Evolutionary conservation across 2,888 invertebrate species (phyloP).

Genomic region (Andrena marginata): DNA sequence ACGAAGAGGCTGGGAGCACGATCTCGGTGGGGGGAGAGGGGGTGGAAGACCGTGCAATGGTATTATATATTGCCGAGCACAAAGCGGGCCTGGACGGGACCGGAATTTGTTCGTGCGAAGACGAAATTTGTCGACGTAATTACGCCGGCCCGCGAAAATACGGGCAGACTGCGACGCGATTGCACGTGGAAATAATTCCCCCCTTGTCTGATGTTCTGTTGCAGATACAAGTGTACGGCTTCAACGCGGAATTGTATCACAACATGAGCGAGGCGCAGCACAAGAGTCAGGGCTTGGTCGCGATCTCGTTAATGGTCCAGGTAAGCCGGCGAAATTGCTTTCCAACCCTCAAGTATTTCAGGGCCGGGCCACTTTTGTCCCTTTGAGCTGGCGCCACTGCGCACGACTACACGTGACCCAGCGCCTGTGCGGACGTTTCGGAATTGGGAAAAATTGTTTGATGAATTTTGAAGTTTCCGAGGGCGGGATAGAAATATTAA

Average conservation of each 20-base stretch:
- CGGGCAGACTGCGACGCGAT: constrained; percentile 36
- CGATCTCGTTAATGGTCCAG: constrained; percentile 97
- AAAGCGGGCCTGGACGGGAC: constrained; percentile 30
- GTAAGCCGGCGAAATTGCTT: constrained; percentile 86
- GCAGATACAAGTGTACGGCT: constrained; percentile 98
- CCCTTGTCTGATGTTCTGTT: constrained; percentile 74
- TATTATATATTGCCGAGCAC: constrained; percentile 33
- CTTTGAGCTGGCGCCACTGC: constrained; percentile 8
- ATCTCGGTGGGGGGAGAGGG: constrained; percentile 26
- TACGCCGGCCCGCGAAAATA: constrained; percentile 32
- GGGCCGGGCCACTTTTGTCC: not conserved
- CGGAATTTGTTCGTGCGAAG: constrained; percentile 51
- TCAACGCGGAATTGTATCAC: constrained; percentile 98
- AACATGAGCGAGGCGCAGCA: constrained; percentile 98
- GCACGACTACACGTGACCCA: not conserved
- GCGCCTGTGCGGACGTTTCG: too few species aligned
- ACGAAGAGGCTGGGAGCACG: constrained; percentile 14
- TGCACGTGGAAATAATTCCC: constrained; percentile 54
- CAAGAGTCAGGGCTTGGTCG: constrained; percentile 98
- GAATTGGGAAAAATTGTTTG: too few species aligned
- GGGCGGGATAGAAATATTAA: too few species aligned
- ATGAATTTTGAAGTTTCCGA: too few species aligned
- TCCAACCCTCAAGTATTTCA: not conserved
- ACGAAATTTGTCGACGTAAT: constrained; percentile 61
- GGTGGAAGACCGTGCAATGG: not conserved